Evolutionary conservation across 2,797 vertebrate species (phyloP), one percentile per base, ranked within the genome.

Genomic region (Manis javanica): DNA sequence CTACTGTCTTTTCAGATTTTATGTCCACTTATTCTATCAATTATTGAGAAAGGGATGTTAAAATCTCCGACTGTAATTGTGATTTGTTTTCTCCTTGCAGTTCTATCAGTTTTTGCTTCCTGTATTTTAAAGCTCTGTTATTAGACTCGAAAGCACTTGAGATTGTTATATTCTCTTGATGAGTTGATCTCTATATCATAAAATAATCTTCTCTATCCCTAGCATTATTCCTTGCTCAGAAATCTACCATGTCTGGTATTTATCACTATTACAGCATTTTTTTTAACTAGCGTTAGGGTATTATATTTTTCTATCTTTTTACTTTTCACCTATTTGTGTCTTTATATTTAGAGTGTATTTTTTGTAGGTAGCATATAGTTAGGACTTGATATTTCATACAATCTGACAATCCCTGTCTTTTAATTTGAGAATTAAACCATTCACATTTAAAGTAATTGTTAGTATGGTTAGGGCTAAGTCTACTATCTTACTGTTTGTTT

Each of bases 1-100:
- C 59, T 74, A 29, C 49, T 64, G 49, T 75, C 39, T 82, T 90
- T 68, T 93, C n/a, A 72, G 46, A 85, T 95, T 91, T 91, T 94
- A 31, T 94, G 11, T 63, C 34, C 74, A 37, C 18, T 82, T 55
- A 7, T 84, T 49, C 11, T 75, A n/a, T 71, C 46, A 39, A 3
- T 91, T 77, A 46, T 37, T 94, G 66, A 77, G 23, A 93, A 72
- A 46, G 16, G 0, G 1, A 0, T 82, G 34, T 87, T 83, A 78
- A 85, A 82, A 77, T 81, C 19, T 59, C 42, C 31, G 42, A 12
- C 34, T 57, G 4, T 46, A 82, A 46, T 46, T 61, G 55, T 94
- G 34, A 34, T 68, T 64, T 51, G 26, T 78, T 83, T 81, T 93
- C 64, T 63, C 4, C 12, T 94, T 71, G 31, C 42, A 87, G 26